A percentile compares a stretch with the other conserved stretches of the same genome.
Conservation (phyloP, 2,888 invertebrate species). For the Altica lythri region DNA sequence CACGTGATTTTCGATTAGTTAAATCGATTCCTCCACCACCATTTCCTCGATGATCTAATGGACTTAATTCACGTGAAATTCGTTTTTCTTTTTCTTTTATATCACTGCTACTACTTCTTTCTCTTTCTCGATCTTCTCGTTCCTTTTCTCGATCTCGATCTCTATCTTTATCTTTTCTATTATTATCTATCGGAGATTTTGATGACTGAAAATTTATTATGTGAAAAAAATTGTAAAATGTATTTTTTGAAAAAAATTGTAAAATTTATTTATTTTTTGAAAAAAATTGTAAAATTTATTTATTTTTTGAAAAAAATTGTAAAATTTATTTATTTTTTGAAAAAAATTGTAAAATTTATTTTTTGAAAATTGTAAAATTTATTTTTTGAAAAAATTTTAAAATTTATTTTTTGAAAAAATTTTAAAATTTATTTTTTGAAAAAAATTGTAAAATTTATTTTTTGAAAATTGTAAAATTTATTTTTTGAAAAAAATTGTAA, state of each 20-base stretch:
- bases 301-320: no score
- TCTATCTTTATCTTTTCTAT: slow-evolving; percentile 54
- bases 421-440: background rate
- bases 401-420: no score
- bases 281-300: no score
- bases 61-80: slow-evolving; percentile 56
- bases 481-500: background rate
- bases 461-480: background rate
- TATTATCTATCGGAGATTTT: slow-evolving; percentile 51
- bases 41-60: slow-evolving; percentile 60
- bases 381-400: background rate
- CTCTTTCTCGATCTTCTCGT: slow-evolving; percentile 54
- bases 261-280: background rate
- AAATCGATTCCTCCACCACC: slow-evolving; percentile 49
- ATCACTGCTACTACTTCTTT: slow-evolving; percentile 42
- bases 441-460: background rate
- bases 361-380: background rate
- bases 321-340: no score
- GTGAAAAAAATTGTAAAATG: no score
- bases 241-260: background rate
- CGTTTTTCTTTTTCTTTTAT: slow-evolving; percentile 52
- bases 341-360: background rate
- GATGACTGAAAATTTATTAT: slow-evolving; percentile 44
- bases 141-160: slow-evolving; percentile 40
- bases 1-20: slow-evolving; percentile 46